A percentile compares a stretch with the other conserved stretches of the same genome.
Evolutionary conservation across 1,140 invertebrate genomes (phyloP).

Genomic region (Cydia strobilella): DNA sequence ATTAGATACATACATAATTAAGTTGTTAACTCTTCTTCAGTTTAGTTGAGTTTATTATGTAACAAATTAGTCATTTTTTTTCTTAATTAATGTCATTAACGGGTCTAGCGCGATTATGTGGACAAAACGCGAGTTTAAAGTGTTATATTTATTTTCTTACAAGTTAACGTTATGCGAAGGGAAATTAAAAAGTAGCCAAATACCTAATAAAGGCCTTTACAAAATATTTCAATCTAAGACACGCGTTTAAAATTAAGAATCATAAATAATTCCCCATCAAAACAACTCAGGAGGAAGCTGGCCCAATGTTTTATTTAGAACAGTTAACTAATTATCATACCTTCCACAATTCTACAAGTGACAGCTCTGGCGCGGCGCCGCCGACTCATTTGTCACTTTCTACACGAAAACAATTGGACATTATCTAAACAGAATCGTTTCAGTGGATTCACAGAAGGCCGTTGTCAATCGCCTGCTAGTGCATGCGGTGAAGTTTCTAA

Average conservation of each 20-base stretch:
- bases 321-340: constrained; percentile 7
- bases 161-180: no score
- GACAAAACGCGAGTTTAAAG: no score
- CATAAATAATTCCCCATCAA: background rate
- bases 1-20: background rate
- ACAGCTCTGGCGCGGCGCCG: constrained; percentile 4
- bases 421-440: constrained; percentile 18
- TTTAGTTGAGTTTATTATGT: no score
- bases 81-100: no score
- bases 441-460: constrained; percentile 33
- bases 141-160: no score
- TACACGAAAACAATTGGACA: constrained; percentile 33
- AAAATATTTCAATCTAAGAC: background rate
- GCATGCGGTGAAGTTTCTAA: constrained; percentile 57
- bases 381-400: constrained; percentile 18
- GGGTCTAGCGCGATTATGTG: no score
- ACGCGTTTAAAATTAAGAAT: background rate
- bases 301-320: background rate
- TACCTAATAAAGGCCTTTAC: no score
- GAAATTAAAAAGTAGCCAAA: no score
- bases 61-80: no score
- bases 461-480: constrained; percentile 43
- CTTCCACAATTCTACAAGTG: constrained; percentile 2
- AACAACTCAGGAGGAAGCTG: background rate
- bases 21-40: no score